Evolutionary conservation across 2,888 invertebrate genomes (phyloP), one percentile per base, ranked within the genome.

Genomic region (Scaptomyza caliginosa): DNA sequence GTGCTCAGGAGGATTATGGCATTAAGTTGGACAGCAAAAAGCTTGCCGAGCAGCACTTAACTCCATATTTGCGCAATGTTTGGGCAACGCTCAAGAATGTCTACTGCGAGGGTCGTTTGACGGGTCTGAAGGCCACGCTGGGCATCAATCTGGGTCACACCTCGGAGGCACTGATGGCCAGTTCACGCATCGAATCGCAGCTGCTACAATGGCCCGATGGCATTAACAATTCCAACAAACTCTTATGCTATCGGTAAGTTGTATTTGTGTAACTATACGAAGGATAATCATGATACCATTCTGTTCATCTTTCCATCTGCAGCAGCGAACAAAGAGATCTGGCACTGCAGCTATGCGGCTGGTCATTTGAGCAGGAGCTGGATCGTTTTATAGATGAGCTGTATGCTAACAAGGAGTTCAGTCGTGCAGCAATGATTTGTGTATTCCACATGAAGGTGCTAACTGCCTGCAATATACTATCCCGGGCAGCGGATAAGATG

Each of bases 371-470:
- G 76, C 94, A 94, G 89, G 95, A 96, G 86, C 89, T 94, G 30
- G 92, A 92, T 4, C 92, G 93, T 57, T 94, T 94, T 67, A 90
- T 95, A n/a, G 93, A 94, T 49, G 93, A 94, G 78, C 92, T 97
- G 36, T 95, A 96, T 90, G 94, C 94, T 55, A 95, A 95, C 89
- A 94, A 91, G 89, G 93, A 94, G 78, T 94, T 94, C 92, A 94
- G 95, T 56, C 94, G 97, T 89, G 98, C 98, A 36, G 97, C 98
- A 32, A 97, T 98, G 59, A 95, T 98, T 57, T 96, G 97, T 45
- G 95, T 97, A 52, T 98, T 98, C 92, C 96, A 97, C 91, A 93
- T 98, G 82, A 95, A 96, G 89, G 93, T 98, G 74, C 94, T 95
- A 58, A 92, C 94, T 82, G 98, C 98, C 26, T 96, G 98, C 57